Conservation (phyloP, 2,113 vertebrate species). For the Petroica traversi region DNA sequence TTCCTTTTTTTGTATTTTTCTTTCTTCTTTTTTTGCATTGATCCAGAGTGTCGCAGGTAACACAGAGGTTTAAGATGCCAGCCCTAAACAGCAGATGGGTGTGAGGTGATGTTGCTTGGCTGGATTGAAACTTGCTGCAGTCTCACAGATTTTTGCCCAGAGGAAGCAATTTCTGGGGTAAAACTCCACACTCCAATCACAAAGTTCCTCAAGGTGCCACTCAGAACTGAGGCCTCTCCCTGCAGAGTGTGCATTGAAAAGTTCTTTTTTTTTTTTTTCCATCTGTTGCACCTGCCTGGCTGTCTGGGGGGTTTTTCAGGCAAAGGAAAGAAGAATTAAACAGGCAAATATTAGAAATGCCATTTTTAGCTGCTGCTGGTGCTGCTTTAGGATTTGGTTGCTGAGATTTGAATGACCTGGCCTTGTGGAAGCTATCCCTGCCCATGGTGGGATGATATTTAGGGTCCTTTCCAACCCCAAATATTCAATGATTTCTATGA, state of each 20-base stretch:
- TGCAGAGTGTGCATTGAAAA: background rate
- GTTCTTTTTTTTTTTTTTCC: background rate
- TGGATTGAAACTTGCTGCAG: background rate
- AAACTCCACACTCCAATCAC: background rate
- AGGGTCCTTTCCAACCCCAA: background rate
- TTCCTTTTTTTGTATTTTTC: fast-evolving
- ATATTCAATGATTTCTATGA: background rate
- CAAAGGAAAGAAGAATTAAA: background rate
- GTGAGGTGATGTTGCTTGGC: background rate
- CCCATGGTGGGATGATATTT: background rate
- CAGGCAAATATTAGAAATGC: background rate
- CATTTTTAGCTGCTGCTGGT: background rate
- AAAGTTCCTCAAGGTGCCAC: background rate
- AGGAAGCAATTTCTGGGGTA: background rate
- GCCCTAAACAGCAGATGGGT: fast-evolving
- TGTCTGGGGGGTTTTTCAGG: background rate
- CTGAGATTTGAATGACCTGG: background rate
- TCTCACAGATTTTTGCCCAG: background rate
- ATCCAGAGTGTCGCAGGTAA: background rate
- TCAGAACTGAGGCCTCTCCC: background rate
- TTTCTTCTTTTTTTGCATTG: background rate
- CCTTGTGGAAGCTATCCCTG: background rate
- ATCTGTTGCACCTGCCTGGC: background rate
- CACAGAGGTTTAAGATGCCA: background rate
- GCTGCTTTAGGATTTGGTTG: background rate